Evolutionary conservation across 2,797 vertebrate species (phyloP), one percentile per base, ranked within the genome.

Genomic region (Coilia nasus): DNA sequence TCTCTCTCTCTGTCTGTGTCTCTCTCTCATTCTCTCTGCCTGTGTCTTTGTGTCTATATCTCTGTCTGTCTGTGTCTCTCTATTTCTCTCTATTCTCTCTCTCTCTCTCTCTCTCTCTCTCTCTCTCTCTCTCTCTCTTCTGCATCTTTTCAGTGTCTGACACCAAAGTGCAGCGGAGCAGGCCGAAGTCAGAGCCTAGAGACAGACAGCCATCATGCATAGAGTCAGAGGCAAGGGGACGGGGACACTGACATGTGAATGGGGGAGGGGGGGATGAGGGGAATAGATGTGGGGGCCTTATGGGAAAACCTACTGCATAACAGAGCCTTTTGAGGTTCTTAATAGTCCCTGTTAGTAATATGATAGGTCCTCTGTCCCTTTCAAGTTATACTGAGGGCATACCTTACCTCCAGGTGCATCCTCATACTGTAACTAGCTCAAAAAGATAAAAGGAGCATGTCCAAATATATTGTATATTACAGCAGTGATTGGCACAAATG

Each of bases 141-240:
- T n/a, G 28, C 12, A 35, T 47, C 35, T 67, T 80, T 5, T 83
- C 83, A 94, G 93, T 85, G 0, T 23, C 87, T 75, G 93, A 93
- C 21, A n/a, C 35, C 19, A 95, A 94, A 85, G 64, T 17, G 5
- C 7, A 86, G 75, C 91, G 83, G 23, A 86, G 17, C 81, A 93
- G 90, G 88, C 81, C 28, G 81, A 95, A 93, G 62, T 23, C 54
- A 0, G 90, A 75, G 2, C 67, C 15, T 59, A 95, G 91, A 90
- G 94, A 95, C 54, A 94, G 91, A 84, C 85, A 59, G 47, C 47
- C 21, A 0, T 23, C 85, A 82, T 47, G 75, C 46, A 75, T 57
- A 23, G 90, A 91, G 85, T 87, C 85, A 78, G 93, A 94, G 92
- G 94, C 95, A 91, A 35, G 25, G 71, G 21, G 0, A 25, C 28